phyloP scores from a whole-genome alignment of 1,140 invertebrate genomes.

The Hycleus cichorii region DNA sequence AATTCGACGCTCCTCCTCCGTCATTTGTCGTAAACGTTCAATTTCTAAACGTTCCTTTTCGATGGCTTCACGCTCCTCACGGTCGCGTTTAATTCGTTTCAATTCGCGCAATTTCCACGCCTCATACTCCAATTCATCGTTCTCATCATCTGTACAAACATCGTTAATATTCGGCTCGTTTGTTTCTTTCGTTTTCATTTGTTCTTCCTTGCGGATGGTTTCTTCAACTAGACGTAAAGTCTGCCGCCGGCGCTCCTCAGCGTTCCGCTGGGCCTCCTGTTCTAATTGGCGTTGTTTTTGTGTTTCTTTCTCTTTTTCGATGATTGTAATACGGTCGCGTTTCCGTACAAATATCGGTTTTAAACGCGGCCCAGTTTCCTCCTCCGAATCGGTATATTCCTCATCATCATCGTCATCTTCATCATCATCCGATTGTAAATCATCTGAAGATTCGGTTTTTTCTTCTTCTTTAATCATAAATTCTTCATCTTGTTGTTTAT shows the following conservation, averaged over 20 bases:
- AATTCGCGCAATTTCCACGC: conserved; percentile 96
- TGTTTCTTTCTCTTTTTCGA: conserved; percentile 87
- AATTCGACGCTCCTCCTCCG: conserved; percentile 89
- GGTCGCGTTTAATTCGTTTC: conserved; percentile 90
- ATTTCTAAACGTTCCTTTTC: conserved; percentile 87
- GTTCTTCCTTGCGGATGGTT: conserved; percentile 70
- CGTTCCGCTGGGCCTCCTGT: conserved; percentile 65
- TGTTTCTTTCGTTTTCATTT: conserved; percentile 48
- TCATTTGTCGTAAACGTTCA: conserved; percentile 87
- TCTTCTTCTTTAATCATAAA: conserved; percentile 55
- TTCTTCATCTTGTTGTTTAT: conserved; percentile 61
- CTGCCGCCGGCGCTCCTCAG: conserved; percentile 75
- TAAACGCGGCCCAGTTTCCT: conserved; percentile 76
- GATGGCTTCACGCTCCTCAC: conserved; percentile 84
- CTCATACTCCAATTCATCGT: conserved; percentile 97
- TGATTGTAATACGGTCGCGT: conserved; percentile 87
- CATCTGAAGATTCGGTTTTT: conserved; percentile 70
- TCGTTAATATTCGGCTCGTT: conserved; percentile 69
- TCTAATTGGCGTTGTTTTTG: conserved; percentile 78
- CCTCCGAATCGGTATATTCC: conserved; percentile 84
- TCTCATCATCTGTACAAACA: conserved; percentile 95
- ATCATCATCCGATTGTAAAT: conserved; percentile 60
- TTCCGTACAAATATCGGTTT: conserved; percentile 97
- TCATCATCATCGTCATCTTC: conserved; percentile 85
- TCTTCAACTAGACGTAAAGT: conserved; percentile 89